phyloP scores from a whole-genome alignment of 1,140 invertebrate genomes.

The Asobara japonica region DNA sequence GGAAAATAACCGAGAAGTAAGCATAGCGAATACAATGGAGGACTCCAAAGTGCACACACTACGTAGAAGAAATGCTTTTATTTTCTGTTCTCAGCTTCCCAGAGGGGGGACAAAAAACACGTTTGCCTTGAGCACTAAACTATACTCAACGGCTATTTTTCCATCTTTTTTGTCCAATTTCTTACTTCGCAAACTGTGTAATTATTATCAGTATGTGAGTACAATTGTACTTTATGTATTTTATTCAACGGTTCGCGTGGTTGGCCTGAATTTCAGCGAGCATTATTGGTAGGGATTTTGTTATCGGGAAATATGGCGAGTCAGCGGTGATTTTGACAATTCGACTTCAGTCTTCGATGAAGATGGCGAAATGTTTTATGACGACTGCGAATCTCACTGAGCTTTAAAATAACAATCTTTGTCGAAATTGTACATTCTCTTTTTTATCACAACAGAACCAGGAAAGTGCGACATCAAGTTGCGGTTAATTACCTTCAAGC shows the following conservation, averaged over 20 bases:
- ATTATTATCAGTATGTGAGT: not conserved
- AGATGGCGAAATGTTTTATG: too few species aligned
- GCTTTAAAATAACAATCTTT: too few species aligned
- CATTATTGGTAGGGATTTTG: too few species aligned
- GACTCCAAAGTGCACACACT: not conserved
- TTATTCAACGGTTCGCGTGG: not conserved
- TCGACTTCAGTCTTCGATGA: too few species aligned
- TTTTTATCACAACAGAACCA: too few species aligned
- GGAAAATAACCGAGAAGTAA: not conserved
- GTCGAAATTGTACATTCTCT: too few species aligned
- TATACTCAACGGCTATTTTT: not conserved
- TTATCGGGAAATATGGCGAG: too few species aligned
- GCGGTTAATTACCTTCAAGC: too few species aligned
- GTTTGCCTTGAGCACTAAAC: not conserved
- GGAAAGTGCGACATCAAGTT: too few species aligned
- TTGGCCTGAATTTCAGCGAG: not conserved
- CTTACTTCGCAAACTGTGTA: not conserved
- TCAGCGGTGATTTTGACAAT: too few species aligned
- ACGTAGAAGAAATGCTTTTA: conserved; percentile 15
- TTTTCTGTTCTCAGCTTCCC: conserved; percentile 9
- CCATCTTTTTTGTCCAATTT: not conserved
- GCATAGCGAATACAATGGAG: not conserved
- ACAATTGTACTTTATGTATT: not conserved
- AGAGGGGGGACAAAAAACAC: conserved; percentile 20
- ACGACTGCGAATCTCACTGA: too few species aligned